Evolutionary conservation across 2,888 invertebrate species (phyloP), one percentile per base, ranked within the genome.

Genomic region (Calliphora vomitoria): DNA sequence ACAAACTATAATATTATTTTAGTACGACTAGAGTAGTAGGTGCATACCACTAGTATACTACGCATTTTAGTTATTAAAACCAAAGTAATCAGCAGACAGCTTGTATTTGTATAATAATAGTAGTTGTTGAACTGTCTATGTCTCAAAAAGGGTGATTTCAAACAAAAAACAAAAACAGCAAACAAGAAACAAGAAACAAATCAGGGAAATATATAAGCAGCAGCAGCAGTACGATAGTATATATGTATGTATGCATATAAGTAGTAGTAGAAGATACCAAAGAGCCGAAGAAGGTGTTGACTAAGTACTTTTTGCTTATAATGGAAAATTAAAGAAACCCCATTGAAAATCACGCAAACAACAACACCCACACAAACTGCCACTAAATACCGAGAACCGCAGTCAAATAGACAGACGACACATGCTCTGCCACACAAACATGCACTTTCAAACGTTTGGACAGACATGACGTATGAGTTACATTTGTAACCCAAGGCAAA

Each of bases 121-220:
- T 85, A 85, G 85, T 76, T 85, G 85, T 85, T 85, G 85, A 85
- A 85, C 85, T 85, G 85, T 85, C 85, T 85, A 71, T 81, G 85
- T 80, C 85, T 85, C 85, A 64, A 81, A 75, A 76, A 74, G 84
- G 55, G 69, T 81, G 69, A 69, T 71, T 75, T 75, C 62, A 75
- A 75, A 79, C 72, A 68, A 74, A 71, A 71, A 25, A 53, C 53
- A n/a, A 44, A 31, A 20, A n/a, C n/a, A n/a, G n/a, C n/a, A 60
- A 66, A 41, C 53, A 31, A 41, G 20, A 47, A 10, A 31, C 15
- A 71, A 68, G 18, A 66, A 64, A 38, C 44, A n/a, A 35, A 44
- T 44, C 44, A 44, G 13, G 44, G 44, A 44, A 44, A 44, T 44
- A 44, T 35, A 35, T 35, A 35, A 35, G 35, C 35, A 82, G 15